Evolutionary conservation across 2,113 vertebrate genomes (phyloP).

Genomic region (Sarotherodon lohbergeri): DNA sequence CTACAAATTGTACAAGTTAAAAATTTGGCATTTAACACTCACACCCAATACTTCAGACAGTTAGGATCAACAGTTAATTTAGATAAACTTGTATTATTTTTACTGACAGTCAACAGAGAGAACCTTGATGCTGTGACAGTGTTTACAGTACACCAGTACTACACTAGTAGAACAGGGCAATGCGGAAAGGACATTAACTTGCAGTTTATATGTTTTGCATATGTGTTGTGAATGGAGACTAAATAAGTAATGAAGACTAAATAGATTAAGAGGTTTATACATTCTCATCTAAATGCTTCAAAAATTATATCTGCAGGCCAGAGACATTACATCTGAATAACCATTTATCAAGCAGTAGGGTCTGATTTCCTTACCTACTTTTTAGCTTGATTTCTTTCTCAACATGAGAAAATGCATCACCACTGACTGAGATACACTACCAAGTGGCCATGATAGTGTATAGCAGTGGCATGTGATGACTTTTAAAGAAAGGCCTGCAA

Average conservation of each 20-base stretch:
- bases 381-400: not conserved
- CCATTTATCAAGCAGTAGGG: not conserved
- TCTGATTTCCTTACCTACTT: not conserved
- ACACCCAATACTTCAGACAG: not conserved
- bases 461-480: not conserved
- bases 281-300: not conserved
- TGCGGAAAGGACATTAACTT: not conserved
- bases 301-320: not conserved
- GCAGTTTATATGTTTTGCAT: not conserved
- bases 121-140: not conserved
- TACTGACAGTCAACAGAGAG: not conserved
- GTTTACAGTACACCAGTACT: not conserved
- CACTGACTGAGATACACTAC: not conserved
- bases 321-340: not conserved
- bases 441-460: fast-evolving
- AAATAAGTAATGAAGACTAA: not conserved
- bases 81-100: not conserved
- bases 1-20: not conserved
- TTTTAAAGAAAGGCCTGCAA: not conserved
- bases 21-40: not conserved
- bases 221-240: not conserved
- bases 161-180: not conserved
- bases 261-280: not conserved
- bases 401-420: not conserved
- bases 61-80: not conserved